These are phyloP conservation scores for Aphodius granarius DNA, from an alignment of 2,888 invertebrate species.

Conservation along the genomic window DNA sequence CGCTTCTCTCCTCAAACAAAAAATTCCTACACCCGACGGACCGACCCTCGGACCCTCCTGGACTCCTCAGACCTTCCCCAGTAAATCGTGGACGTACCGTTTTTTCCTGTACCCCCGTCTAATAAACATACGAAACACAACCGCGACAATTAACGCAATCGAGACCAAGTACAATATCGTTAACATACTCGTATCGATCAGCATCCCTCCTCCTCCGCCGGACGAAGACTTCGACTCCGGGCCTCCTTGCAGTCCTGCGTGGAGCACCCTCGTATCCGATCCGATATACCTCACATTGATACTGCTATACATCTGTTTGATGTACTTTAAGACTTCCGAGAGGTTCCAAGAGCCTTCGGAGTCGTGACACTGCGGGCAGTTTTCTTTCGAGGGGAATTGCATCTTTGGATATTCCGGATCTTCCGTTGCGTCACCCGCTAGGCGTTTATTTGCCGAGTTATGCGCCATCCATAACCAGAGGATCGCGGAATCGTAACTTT, in stretches of 20 bases:
- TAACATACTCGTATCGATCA: constrained; percentile 53
- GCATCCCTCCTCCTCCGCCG: constrained; percentile 34
- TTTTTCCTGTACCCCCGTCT: constrained; percentile 75
- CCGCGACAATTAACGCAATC: constrained; percentile 70
- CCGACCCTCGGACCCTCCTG: neutral
- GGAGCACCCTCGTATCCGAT: constrained; percentile 48
- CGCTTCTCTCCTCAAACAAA: neutral
- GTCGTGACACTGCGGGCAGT: constrained; percentile 71
- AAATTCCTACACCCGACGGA: neutral
- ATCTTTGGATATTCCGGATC: constrained; percentile 89
- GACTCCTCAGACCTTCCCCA: constrained; percentile 71
- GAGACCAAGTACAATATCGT: constrained; percentile 60
- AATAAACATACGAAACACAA: constrained; percentile 66
- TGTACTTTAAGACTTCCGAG: constrained; percentile 64
- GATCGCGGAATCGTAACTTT: constrained; percentile 73
- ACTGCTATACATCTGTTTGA: constrained; percentile 59
- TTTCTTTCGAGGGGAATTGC: constrained; percentile 73
- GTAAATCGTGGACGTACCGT: constrained; percentile 67
- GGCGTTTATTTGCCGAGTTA: constrained; percentile 87
- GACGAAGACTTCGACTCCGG: neutral
- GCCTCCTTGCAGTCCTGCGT: constrained; percentile 38
- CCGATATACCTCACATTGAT: constrained; percentile 56
- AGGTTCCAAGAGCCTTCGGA: constrained; percentile 63
- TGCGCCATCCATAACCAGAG: constrained; percentile 95
- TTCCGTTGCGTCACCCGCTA: constrained; percentile 85